Percentiles rank a stretch among this genome's conserved stretches.
phyloP scores from a whole-genome alignment of 2,113 vertebrate species.

The Sclerurus mexicanus region DNA sequence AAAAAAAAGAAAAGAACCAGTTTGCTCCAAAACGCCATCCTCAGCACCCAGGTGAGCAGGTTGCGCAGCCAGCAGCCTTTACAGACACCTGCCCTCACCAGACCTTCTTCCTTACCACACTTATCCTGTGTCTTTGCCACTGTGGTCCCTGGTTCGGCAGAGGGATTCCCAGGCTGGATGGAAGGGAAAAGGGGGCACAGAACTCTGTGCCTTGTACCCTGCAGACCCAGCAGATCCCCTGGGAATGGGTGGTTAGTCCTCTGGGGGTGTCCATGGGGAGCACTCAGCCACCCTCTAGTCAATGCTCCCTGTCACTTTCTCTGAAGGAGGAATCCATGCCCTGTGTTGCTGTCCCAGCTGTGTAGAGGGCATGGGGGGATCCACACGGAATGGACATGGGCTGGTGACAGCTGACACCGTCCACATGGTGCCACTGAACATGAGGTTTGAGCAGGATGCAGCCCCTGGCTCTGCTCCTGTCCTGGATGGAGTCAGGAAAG shows the following conservation, averaged over 20 bases:
- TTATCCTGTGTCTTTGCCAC: neutral
- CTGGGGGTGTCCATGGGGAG: neutral
- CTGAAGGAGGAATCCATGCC: neutral
- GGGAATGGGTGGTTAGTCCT: neutral
- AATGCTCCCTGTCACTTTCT: fast-evolving
- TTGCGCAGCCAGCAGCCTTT: neutral
- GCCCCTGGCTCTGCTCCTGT: neutral
- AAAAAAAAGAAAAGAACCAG: neutral
- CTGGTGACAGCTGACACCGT: neutral
- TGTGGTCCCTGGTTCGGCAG: neutral
- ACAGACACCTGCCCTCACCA: too few species aligned
- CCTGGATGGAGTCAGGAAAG: neutral
- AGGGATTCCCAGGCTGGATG: neutral
- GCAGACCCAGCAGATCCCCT: neutral
- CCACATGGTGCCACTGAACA: neutral
- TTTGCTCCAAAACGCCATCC: neutral
- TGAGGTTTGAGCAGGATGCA: neutral
- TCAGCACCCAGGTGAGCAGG: neutral
- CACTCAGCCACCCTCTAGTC: fast-evolving
- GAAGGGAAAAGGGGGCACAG: neutral
- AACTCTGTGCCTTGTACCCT: fast-evolving
- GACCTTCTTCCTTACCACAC: neutral
- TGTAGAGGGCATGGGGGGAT: neutral
- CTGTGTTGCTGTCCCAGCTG: neutral
- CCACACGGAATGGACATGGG: neutral